Base-by-base conservation (phyloP, 1,140 invertebrate genomes). In the Drosophila jambulina region DNA sequence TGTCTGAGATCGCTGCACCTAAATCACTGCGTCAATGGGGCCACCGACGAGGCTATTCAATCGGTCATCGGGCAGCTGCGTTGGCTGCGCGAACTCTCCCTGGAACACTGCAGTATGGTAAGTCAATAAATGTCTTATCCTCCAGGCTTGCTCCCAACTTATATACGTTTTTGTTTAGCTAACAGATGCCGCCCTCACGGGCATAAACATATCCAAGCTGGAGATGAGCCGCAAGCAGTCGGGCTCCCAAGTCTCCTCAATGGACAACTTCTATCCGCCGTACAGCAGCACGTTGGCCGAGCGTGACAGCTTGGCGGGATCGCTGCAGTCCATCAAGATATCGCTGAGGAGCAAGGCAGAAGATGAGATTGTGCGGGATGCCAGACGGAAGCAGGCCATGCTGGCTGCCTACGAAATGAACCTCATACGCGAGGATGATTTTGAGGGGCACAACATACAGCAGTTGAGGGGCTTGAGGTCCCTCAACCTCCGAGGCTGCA, bases 21-120 rank as follows among this genome's bases (percentile, higher is more conserved):
- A 40, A 95, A 95, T 62, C 95, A 95, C 68, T 96, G 96, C 88
- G 94, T 95, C 72, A 94, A 94, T 93, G 94, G 94, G 9, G 94
- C 96, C 2, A 96, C 95, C 5, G 95, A 97, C 91, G 94, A 93
- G 65, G 95, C 95, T 19, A 93, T 96, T 45, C 94, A 95, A 92
- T 93, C 94, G 46, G 94, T 95, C 63, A 95, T 96, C 72, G 94
- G 95, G 75, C 93, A 95, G 72, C 93, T 96, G 80, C 83, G 94
- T 49, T 91, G 93, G 63, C 91, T 97, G 23, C 93, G 94, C 19
- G 94, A 91, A 45, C 93, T 97, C 46, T 94, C 94, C 51, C 91
- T 96, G 38, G 95, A 94, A 69, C 94, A 95, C 76, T 96, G 96
- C 91, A 94, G 95, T 48, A 93, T 94, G 82, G 94, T 96, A 43